Evolutionary conservation across 1,140 invertebrate genomes (phyloP).

Genomic region (Aleiodes sp.): DNA sequence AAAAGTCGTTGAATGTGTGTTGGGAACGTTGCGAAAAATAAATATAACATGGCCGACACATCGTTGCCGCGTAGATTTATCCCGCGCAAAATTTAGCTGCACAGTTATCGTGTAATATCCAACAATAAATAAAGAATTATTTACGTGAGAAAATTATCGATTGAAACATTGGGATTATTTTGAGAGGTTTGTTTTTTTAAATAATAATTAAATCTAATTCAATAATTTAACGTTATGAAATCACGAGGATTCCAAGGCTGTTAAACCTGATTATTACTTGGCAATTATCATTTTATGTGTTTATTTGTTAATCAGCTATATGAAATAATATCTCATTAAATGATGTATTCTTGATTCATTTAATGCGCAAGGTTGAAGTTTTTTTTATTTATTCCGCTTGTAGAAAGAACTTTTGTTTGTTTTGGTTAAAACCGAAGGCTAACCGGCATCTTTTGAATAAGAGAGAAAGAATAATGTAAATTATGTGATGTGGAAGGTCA

Average conservation of each 20-base stretch:
- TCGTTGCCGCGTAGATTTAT: slow-evolving; percentile 14
- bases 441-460: too few relatives aligned
- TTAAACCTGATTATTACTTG: neutral
- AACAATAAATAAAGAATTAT: neutral
- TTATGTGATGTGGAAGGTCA: too few relatives aligned
- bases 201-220: neutral
- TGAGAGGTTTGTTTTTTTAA: neutral
- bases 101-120: neutral
- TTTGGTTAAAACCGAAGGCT: too few relatives aligned
- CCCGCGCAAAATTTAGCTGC: slow-evolving; percentile 5
- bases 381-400: too few relatives aligned
- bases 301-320: neutral
- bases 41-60: slow-evolving; percentile 6
- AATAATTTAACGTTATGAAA: neutral
- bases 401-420: too few relatives aligned
- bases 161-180: neutral
- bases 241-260: neutral
- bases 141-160: neutral
- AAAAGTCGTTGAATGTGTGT: too few relatives aligned
- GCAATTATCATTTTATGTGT: neutral
- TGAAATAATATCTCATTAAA: too few relatives aligned
- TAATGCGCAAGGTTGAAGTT: too few relatives aligned
- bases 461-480: too few relatives aligned
- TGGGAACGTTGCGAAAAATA: too few relatives aligned
- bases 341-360: too few relatives aligned